phyloP scores from a whole-genome alignment of 2,888 invertebrate species.

The Dilophus febrilis region DNA sequence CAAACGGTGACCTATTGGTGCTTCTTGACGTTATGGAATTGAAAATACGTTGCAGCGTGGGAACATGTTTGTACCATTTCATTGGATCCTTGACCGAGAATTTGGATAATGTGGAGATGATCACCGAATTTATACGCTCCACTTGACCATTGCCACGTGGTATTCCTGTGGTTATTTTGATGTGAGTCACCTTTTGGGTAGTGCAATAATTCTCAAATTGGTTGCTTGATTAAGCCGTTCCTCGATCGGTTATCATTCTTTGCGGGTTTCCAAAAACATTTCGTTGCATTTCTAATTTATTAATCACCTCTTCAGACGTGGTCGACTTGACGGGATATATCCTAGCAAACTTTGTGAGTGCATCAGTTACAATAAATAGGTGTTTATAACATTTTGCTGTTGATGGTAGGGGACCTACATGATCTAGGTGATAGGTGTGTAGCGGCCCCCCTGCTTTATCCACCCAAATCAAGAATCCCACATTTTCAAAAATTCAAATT shows the following conservation, averaged over 20 bases:
- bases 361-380: constrained; percentile 19
- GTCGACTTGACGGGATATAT: constrained; percentile 18
- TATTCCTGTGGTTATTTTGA: constrained; percentile 15
- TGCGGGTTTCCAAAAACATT: constrained; percentile 21
- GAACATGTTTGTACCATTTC: constrained; percentile 16
- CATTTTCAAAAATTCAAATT: no score
- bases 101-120: constrained; percentile 20
- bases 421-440: constrained; percentile 19
- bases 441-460: constrained; percentile 18
- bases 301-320: constrained; percentile 16
- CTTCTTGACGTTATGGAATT: constrained; percentile 9
- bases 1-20: constrained; percentile 6
- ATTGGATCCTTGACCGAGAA: constrained; percentile 17
- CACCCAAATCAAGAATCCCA: constrained; percentile 19
- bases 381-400: constrained; percentile 19
- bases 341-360: constrained; percentile 22
- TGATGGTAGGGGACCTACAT: constrained; percentile 18
- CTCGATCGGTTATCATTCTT: constrained; percentile 20
- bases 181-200: constrained; percentile 17
- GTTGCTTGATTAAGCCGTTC: constrained; percentile 21
- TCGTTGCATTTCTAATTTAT: constrained; percentile 15
- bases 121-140: constrained; percentile 18
- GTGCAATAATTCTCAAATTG: constrained; percentile 20
- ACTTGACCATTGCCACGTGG: constrained; percentile 23
- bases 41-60: constrained; percentile 11